These are phyloP conservation scores for Nephila pilipes DNA, from an alignment of 1,140 invertebrate species.

Conservation along the genomic window DNA sequence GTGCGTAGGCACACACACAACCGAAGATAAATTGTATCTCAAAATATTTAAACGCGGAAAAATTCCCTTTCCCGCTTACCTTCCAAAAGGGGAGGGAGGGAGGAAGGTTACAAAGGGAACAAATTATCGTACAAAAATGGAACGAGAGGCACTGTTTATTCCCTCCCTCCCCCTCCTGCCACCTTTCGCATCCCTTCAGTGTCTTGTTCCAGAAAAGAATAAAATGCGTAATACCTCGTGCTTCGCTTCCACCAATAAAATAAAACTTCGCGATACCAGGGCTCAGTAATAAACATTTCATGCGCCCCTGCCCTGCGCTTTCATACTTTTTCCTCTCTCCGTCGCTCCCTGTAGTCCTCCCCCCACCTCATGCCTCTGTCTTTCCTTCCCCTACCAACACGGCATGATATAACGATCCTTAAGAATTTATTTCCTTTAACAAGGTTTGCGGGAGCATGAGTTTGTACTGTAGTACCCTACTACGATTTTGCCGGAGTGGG, in stretches of 20 bases:
- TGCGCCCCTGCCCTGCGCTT: slow-evolving; percentile 11
- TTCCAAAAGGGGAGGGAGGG: background rate
- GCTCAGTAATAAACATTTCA: slow-evolving; percentile 44
- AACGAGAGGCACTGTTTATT: slow-evolving; percentile 30
- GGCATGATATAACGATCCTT: background rate
- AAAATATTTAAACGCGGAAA: slow-evolving; percentile 26
- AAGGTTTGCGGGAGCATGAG: slow-evolving; percentile 31
- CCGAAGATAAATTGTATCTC: slow-evolving; percentile 32
- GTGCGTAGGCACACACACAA: background rate
- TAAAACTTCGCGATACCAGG: background rate
- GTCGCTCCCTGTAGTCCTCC: background rate
- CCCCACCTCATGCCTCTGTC: background rate
- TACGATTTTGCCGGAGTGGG: background rate
- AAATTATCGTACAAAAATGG: slow-evolving; percentile 48
- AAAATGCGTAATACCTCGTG: slow-evolving; percentile 37
- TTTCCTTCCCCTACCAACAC: background rate
- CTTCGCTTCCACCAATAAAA: slow-evolving; percentile 38
- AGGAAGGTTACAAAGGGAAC: background rate
- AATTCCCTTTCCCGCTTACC: background rate
- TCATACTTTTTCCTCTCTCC: background rate
- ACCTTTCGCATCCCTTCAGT: background rate
- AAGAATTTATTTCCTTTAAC: slow-evolving; percentile 43
- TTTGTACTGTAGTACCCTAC: background rate
- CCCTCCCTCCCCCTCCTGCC: background rate
- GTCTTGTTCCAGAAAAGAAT: slow-evolving; percentile 48